These are phyloP conservation scores for Eulemur rubriventer DNA, from an alignment of 2,797 vertebrate species.

Conservation along the genomic window DNA sequence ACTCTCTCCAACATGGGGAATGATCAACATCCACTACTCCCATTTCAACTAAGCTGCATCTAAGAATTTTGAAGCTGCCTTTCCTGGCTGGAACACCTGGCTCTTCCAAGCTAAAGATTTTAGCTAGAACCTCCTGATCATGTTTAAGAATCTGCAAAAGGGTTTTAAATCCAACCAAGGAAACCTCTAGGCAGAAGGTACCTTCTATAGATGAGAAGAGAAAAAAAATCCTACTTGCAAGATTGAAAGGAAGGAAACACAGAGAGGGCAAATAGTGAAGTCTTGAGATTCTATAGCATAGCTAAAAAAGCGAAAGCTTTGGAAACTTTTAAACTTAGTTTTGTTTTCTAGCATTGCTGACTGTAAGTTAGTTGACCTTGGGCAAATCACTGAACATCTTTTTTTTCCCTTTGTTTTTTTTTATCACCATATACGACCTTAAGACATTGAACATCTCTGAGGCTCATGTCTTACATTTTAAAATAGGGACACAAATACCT, in stretches of 20 bases:
- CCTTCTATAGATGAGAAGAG: neutral
- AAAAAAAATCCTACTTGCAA: neutral
- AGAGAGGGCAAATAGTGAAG: neutral
- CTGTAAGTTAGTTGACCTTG: neutral
- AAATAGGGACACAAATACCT: neutral
- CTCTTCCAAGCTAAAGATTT: neutral
- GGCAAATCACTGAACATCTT: neutral
- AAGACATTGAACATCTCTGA: neutral
- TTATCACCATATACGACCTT: too few relatives aligned
- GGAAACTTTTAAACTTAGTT: neutral
- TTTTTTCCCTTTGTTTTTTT: too few relatives aligned
- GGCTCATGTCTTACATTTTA: neutral
- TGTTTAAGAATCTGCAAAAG: neutral
- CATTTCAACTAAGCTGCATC: neutral
- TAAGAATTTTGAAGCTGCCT: neutral
- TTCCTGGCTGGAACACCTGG: neutral
- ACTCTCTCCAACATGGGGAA: neutral
- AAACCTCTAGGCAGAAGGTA: neutral
- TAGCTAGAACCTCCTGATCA: neutral
- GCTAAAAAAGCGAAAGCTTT: neutral
- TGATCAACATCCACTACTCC: neutral
- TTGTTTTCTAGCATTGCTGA: neutral
- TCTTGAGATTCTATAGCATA: rapidly evolving
- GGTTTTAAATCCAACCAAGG: neutral
- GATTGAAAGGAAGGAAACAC: neutral